phyloP scores from a whole-genome alignment of 2,888 invertebrate genomes.

The Iselma pallidipennis region DNA sequence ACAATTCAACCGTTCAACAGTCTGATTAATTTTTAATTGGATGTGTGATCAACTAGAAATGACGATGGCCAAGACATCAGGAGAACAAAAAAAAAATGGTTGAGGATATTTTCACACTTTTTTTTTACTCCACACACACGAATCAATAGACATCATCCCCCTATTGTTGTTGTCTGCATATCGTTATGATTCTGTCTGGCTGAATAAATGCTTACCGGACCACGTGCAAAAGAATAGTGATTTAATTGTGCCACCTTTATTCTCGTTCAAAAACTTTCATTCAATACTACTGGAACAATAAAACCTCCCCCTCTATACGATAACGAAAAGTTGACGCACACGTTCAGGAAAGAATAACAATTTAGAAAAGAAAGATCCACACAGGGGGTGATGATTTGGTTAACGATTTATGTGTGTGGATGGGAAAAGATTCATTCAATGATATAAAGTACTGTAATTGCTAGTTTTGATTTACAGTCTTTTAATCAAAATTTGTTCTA shows the following conservation, averaged over 20 bases:
- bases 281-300: background rate
- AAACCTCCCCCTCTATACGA: background rate
- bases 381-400: slow-evolving; percentile 12
- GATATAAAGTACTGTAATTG: too few relatives aligned
- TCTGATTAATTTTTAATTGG: slow-evolving; percentile 19
- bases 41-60: slow-evolving; percentile 5
- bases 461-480: slow-evolving; percentile 25
- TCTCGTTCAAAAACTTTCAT: background rate
- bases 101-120: too few relatives aligned
- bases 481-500: slow-evolving; percentile 39
- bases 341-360: slow-evolving; percentile 24
- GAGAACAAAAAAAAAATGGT: too few relatives aligned
- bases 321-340: background rate
- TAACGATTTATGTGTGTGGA: background rate
- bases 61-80: background rate
- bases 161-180: too few relatives aligned
- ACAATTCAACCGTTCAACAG: background rate
- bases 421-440: background rate
- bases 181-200: background rate
- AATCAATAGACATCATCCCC: too few relatives aligned
- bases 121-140: too few relatives aligned
- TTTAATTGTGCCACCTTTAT: slow-evolving; percentile 1
- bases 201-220: background rate
- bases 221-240: background rate
- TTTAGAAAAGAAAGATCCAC: slow-evolving; percentile 11